A percentile compares a stretch with the other conserved stretches of the same genome.
Evolutionary conservation across 1,140 invertebrate species (phyloP).

Genomic region (Diachasma alloeum): DNA sequence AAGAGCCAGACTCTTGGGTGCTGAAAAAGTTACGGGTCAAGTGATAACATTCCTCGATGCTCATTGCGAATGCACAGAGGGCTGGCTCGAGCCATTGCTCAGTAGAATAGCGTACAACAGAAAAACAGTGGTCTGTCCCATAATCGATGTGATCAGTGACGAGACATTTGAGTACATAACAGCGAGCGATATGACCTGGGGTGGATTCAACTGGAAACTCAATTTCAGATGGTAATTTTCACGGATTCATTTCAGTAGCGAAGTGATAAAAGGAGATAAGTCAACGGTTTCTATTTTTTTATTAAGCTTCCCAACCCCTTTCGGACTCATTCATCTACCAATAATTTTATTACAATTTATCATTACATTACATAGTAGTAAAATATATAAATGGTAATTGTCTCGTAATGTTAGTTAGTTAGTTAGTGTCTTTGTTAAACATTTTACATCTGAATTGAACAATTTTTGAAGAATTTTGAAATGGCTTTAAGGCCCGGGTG

Average conservation of each 20-base stretch:
- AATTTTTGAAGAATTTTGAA: no score
- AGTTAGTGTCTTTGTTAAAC: no score
- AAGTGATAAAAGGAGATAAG: no score
- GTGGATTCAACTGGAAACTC: slow-evolving; percentile 98
- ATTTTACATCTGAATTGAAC: no score
- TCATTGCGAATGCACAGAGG: slow-evolving; percentile 94
- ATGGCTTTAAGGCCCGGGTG: no score
- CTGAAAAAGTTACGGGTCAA: slow-evolving; percentile 89
- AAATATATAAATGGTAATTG: no score
- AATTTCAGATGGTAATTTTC: slow-evolving; percentile 89
- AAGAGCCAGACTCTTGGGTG: slow-evolving; percentile 89
- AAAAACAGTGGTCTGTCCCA: slow-evolving; percentile 94
- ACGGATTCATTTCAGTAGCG: neutral
- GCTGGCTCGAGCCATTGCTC: slow-evolving; percentile 93
- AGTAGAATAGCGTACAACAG: slow-evolving; percentile 90
- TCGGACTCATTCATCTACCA: no score
- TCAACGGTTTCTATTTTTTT: no score
- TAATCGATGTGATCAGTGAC: slow-evolving; percentile 98
- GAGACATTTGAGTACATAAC: slow-evolving; percentile 96
- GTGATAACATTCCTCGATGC: slow-evolving; percentile 97
- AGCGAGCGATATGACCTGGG: slow-evolving; percentile 96
- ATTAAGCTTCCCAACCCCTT: no score
- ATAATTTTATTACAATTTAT: no score
- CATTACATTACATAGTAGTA: no score
- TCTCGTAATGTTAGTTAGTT: no score